Evolutionary conservation across 1,140 invertebrate species (phyloP).

Genomic region (Halesus radiatus): DNA sequence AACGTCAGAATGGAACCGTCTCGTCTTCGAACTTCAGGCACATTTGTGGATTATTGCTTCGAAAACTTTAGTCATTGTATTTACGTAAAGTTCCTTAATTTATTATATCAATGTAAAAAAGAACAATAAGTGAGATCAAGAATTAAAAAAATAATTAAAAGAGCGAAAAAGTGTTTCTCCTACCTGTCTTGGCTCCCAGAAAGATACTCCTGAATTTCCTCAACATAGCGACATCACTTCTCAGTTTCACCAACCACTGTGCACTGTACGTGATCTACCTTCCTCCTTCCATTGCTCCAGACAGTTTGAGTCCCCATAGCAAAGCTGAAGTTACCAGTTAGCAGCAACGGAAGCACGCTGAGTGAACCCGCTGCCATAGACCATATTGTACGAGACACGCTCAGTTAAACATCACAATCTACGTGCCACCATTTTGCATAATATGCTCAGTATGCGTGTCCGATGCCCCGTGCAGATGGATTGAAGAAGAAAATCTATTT

Average conservation of each 20-base stretch:
- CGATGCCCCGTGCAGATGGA: background rate
- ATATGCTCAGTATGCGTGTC: background rate
- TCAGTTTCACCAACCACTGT: background rate
- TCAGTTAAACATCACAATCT: background rate
- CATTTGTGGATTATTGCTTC: no score
- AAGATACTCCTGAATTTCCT: background rate
- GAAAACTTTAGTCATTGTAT: no score
- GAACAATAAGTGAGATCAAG: no score
- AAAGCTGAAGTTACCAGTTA: background rate
- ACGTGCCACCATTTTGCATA: background rate
- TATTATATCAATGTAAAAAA: no score
- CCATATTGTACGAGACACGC: constrained; percentile 24
- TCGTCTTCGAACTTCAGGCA: no score
- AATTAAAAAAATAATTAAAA: no score
- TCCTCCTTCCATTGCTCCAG: background rate
- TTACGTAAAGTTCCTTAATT: no score
- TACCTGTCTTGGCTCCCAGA: constrained; percentile 32
- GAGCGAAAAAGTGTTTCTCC: background rate
- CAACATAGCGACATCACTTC: background rate
- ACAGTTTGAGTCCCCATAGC: background rate
- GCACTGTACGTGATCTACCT: background rate
- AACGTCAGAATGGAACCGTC: no score
- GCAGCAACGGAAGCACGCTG: background rate
- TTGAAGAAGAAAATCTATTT: no score
- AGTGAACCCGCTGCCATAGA: background rate